Evolutionary conservation across 2,797 vertebrate species (phyloP).

Genomic region (Alcedo quadribrachys): DNA sequence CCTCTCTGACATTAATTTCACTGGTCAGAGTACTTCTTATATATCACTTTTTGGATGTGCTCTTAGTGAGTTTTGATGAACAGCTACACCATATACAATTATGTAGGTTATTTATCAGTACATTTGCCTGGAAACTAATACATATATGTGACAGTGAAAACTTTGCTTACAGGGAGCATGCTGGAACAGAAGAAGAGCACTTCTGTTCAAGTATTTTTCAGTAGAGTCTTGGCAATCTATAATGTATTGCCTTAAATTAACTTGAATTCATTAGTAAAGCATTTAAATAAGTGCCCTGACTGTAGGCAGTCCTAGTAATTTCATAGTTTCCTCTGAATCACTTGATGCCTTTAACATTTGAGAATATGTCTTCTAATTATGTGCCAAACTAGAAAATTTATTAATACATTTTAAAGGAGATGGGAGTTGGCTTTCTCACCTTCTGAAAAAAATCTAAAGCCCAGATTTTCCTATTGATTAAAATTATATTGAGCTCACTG

Average conservation of each 20-base stretch:
- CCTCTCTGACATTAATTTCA: neutral
- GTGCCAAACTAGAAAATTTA: neutral
- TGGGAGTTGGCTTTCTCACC: neutral
- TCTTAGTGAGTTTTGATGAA: neutral
- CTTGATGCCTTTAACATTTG: neutral
- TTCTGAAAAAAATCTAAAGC: neutral
- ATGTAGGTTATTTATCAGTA: neutral
- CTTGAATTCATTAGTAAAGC: neutral
- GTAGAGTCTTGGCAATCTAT: neutral
- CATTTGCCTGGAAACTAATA: neutral
- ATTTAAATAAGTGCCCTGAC: neutral
- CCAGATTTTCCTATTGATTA: neutral
- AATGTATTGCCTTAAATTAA: neutral
- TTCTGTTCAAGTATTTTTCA: neutral
- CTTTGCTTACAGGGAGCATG: neutral
- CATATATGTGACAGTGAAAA: neutral
- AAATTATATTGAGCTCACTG: neutral
- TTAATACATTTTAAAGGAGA: neutral
- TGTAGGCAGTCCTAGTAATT: neutral
- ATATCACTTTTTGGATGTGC: neutral
- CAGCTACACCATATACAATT: neutral
- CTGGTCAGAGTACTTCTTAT: neutral
- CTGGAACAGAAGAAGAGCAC: neutral
- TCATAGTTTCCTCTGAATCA: conserved; percentile 20
- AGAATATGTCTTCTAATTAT: neutral